These are phyloP conservation scores for Phataginus tricuspis DNA, from an alignment of 2,797 vertebrate species.

Conservation along the genomic window DNA sequence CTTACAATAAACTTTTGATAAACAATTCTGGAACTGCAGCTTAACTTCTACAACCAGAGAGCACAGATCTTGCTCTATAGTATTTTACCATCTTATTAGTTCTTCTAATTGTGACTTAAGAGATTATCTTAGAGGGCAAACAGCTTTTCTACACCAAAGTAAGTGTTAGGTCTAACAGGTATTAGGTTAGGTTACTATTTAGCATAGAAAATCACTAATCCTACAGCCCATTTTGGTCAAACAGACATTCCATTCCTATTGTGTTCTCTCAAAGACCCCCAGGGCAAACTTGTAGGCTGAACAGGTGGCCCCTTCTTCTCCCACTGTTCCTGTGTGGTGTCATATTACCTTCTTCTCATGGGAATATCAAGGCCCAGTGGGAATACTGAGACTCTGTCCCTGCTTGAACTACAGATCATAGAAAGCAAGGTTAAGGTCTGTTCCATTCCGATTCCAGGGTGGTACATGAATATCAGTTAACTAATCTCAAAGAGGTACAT, in stretches of 20 bases:
- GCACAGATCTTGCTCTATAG: neutral
- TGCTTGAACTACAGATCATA: neutral
- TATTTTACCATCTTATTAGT: neutral
- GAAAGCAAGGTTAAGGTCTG: constrained; percentile 17
- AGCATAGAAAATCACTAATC: neutral
- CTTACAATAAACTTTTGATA: constrained; percentile 28
- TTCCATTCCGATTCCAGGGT: constrained; percentile 4
- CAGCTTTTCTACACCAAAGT: neutral
- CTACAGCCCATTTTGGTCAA: neutral
- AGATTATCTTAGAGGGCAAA: neutral
- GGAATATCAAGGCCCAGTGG: neutral
- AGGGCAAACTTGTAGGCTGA: neutral
- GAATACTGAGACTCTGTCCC: neutral
- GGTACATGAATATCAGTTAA: neutral
- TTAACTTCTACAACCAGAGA: constrained; percentile 39
- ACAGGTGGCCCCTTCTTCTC: neutral
- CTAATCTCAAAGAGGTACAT: neutral
- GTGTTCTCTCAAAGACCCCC: neutral
- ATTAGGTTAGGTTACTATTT: neutral
- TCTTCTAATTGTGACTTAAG: constrained; percentile 13
- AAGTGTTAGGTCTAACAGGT: neutral
- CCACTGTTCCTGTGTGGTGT: neutral
- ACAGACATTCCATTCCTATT: constrained; percentile 17
- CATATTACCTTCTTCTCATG: neutral
- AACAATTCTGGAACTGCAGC: neutral